Evolutionary conservation across 2,888 invertebrate genomes (phyloP).

Genomic region (Gisinianus flammeolus): DNA sequence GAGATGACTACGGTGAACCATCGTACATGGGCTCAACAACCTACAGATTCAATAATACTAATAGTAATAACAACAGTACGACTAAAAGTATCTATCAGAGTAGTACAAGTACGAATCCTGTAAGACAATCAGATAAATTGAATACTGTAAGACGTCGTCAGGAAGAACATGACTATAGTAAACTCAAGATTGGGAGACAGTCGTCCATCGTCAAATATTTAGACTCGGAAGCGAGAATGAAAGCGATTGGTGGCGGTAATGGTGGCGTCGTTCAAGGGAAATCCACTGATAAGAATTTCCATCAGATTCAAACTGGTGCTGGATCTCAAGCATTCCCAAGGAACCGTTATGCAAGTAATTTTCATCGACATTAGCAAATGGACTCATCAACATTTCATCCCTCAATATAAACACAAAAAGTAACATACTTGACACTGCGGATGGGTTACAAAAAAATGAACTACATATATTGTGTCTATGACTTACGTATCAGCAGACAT

Average conservation of each 20-base stretch:
- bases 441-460: no score
- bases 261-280: background rate
- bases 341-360: slow-evolving; percentile 18
- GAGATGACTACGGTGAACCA: background rate
- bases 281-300: background rate
- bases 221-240: slow-evolving; percentile 10
- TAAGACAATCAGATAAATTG: background rate
- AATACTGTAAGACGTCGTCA: background rate
- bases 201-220: background rate
- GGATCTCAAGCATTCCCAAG: slow-evolving; percentile 34
- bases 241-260: background rate
- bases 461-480: no score
- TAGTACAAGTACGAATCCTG: background rate
- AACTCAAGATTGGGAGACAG: background rate
- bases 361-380: no score
- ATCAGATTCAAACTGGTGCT: slow-evolving; percentile 20
- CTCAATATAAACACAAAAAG: no score
- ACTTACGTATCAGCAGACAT: no score
- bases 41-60: background rate
- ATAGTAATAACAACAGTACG: background rate
- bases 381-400: no score
- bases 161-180: background rate
- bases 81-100: background rate
- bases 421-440: no score
- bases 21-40: background rate